Evolutionary conservation across 1,140 invertebrate species (phyloP), one percentile per base, ranked within the genome.

Genomic region (Bombus pyrosoma): DNA sequence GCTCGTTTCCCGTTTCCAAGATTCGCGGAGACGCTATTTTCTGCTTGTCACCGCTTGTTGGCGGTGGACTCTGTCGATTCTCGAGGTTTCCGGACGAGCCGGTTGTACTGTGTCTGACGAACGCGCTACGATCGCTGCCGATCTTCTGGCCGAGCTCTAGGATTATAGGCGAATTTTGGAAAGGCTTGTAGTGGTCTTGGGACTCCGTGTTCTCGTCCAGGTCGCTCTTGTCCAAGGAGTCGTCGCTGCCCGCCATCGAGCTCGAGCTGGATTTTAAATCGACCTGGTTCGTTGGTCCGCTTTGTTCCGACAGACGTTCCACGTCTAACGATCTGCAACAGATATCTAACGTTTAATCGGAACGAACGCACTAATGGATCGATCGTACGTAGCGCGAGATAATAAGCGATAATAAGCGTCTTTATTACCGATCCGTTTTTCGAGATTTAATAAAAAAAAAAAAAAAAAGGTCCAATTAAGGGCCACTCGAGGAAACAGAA

Each of bases 221-320:
- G 69, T 96, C 96, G 47, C 96, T 96, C 87, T 96, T 96, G 86
- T 96, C 96, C 18, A 96, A 92, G n/a, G 96, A 96, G 89, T 96
- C 96, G 64, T 96, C 96, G 78, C 96, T 96, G 3, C 96, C 95
- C 75, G 95, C 95, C n/a, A 96, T 95, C 1, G 96, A 95, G 87
- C 94, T 95, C 57, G 94, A 94, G 82, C 94, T 95, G 9, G 94
- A 95, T 39, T 95, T 95, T 1, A 95, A 73, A 43, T 94, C 94
- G 1, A 92, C 88, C n/a, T 93, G 92, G 81, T 75, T 92, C 25
- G 94, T 92, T 18, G 87, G 59, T 34, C 80, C 87, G 62, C 93
- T 92, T 89, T 95, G 96, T 41, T 95, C 95, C 64, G 95, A 95
- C 1, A 97, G 94, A 66, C 96, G 96, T 34, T 96, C 96, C 3